These are phyloP conservation scores for Pseudochirops cupreus DNA, from an alignment of 2,797 vertebrate species.

Conservation along the genomic window DNA sequence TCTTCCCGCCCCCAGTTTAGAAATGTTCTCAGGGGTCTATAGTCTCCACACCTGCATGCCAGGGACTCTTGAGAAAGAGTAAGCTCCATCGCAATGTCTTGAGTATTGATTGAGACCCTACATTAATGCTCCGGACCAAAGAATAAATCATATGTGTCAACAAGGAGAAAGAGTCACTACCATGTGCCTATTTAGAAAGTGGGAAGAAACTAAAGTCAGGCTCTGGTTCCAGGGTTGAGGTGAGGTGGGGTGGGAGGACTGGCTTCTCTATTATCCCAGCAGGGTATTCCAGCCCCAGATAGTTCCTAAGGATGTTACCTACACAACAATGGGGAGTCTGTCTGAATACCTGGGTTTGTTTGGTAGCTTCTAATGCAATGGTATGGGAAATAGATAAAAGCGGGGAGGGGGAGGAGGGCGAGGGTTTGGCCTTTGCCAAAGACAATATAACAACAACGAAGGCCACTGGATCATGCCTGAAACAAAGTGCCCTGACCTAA, in stretches of 20 bases:
- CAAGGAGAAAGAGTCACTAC: neutral
- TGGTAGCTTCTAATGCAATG: neutral
- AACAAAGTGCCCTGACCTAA: neutral
- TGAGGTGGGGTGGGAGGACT: neutral
- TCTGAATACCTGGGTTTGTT: neutral
- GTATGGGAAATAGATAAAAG: neutral
- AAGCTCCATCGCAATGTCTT: neutral
- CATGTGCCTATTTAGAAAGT: neutral
- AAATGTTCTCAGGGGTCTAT: conserved; percentile 17
- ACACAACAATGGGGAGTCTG: neutral
- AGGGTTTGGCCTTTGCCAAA: neutral
- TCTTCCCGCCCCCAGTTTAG: conserved; percentile 51
- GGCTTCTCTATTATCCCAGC: neutral
- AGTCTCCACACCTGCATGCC: neutral
- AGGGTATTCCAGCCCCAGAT: neutral
- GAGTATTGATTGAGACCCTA: neutral
- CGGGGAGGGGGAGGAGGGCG: neutral
- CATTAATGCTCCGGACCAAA: neutral
- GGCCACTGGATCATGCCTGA: neutral
- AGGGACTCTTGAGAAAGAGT: conserved; percentile 15
- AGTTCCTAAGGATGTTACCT: neutral
- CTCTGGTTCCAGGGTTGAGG: neutral
- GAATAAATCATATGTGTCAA: neutral
- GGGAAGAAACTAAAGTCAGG: neutral
- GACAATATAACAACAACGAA: neutral